Evolutionary conservation across 37 sponge, comb jelly and placozoan species (phyloP).

Genomic region (Oscarella lobularis): DNA sequence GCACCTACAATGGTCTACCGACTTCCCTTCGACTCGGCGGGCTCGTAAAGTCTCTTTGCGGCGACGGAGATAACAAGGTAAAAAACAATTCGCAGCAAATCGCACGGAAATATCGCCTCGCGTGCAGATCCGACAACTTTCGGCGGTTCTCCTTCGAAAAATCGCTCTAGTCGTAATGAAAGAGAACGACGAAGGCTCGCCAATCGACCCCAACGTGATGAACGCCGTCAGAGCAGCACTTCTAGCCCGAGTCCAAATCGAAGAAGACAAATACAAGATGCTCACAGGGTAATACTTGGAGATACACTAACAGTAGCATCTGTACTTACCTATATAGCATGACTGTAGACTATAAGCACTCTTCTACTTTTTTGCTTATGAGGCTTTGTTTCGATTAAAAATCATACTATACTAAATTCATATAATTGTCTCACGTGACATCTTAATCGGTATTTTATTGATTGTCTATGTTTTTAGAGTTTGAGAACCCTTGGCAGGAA

Average conservation of each 20-base stretch:
- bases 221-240: conserved; percentile 38
- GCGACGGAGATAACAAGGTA: neutral
- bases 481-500: conserved; percentile 84
- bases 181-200: conserved; percentile 4
- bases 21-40: neutral
- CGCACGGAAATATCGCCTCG: no score
- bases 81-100: no score
- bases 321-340: no score
- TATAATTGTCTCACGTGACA: no score
- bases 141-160: conserved; percentile 10
- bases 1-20: neutral
- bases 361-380: no score
- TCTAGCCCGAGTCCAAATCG: conserved; percentile 37
- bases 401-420: no score
- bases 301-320: no score
- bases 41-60: neutral
- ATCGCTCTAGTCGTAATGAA: neutral
- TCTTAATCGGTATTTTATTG: no score
- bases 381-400: no score
- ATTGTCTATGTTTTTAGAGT: no score
- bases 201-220: conserved; percentile 3
- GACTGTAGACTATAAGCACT: no score
- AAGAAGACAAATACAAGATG: conserved; percentile 27
- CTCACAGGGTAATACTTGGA: no score
- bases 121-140: conserved; percentile 8